A percentile compares a stretch with the other conserved stretches of the same genome.
Conservation (phyloP, 92 coral and sea anemone genomes). For the Phenganax stokvisi region DNA sequence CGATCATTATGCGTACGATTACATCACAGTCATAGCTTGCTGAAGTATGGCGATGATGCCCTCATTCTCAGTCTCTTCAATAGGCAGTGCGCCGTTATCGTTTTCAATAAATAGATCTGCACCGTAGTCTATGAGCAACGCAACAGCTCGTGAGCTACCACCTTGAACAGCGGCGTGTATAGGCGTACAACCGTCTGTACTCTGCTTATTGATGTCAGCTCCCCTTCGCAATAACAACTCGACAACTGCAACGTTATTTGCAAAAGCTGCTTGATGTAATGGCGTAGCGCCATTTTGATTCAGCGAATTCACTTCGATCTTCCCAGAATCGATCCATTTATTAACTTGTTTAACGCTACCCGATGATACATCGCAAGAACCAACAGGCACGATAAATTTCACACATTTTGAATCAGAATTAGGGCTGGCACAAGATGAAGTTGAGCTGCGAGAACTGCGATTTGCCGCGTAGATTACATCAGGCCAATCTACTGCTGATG, state of each 20-base stretch:
- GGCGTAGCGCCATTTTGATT: slow-evolving; percentile 70
- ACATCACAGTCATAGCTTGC: slow-evolving; percentile 81
- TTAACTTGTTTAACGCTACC: slow-evolving; percentile 29
- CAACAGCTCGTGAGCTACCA: slow-evolving; percentile 55
- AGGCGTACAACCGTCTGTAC: slow-evolving; percentile 88
- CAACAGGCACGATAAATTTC: slow-evolving; percentile 35
- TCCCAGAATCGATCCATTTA: slow-evolving; percentile 42
- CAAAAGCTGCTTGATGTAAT: slow-evolving; percentile 77
- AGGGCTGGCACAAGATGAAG: slow-evolving; percentile 20
- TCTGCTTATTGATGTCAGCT: slow-evolving; percentile 88
- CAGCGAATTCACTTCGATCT: slow-evolving; percentile 61
- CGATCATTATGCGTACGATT: not conserved
- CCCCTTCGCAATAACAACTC: slow-evolving; percentile 63
- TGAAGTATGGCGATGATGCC: slow-evolving; percentile 54
- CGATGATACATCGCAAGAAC: slow-evolving; percentile 34
- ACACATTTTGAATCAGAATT: slow-evolving; percentile 22
- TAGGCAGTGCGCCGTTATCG: slow-evolving; percentile 75
- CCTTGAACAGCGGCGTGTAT: slow-evolving; percentile 81
- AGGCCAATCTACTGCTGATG: slow-evolving; percentile 45
- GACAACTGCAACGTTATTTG: slow-evolving; percentile 63
- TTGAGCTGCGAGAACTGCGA: slow-evolving; percentile 2
- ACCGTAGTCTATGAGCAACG: slow-evolving; percentile 64
- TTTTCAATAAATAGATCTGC: slow-evolving; percentile 91
- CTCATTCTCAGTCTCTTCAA: slow-evolving; percentile 61
- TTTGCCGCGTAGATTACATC: slow-evolving; percentile 33